Evolutionary conservation across 2,888 invertebrate genomes (phyloP), one percentile per base, ranked within the genome.

Genomic region (Microdon myrmicae): DNA sequence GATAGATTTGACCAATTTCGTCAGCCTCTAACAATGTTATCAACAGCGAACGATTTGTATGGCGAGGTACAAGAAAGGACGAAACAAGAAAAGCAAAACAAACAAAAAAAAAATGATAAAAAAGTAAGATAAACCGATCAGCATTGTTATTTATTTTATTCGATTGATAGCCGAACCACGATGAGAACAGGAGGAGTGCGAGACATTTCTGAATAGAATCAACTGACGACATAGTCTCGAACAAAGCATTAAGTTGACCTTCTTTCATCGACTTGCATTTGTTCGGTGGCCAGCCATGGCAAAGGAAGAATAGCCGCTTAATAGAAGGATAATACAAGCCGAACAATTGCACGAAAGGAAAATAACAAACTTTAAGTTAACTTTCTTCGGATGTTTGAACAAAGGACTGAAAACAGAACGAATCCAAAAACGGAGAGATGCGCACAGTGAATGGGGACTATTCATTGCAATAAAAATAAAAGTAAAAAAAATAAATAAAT

Each of bases 1-100:
- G 37, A 48, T 54, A 37, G 38, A 60, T 43, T 54, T 60, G 32
- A 37, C 54, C 60, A 60, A 54, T 60, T 49, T 54, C 13, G 25
- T 13, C 4, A 5, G 19, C n/a, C n/a, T n/a, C n/a, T 35, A 41
- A 37, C 49, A 45, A 39, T 39, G 39, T 44, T 38, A 12, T 14
- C 19, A 19, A 22, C 13, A n/a, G 9, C 9, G 28, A 43, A 38
- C 20, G 38, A 58, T 32, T 44, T 37, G 49, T 43, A 48, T 41
- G 29, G n/a, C 48, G 28, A 47, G 26, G 38, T 17, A 6, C 3
- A 16, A 26, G 6, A 25, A 23, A n/a, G n/a, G n/a, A n/a, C n/a
- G n/a, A n/a, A n/a, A n/a, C n/a, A n/a, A n/a, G n/a, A n/a, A n/a
- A n/a, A n/a, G n/a, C n/a, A n/a, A n/a, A n/a, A n/a, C n/a, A n/a